Evolutionary conservation across 2,888 invertebrate species (phyloP), one percentile per base, ranked within the genome.

Genomic region (Tipula lateralis): DNA sequence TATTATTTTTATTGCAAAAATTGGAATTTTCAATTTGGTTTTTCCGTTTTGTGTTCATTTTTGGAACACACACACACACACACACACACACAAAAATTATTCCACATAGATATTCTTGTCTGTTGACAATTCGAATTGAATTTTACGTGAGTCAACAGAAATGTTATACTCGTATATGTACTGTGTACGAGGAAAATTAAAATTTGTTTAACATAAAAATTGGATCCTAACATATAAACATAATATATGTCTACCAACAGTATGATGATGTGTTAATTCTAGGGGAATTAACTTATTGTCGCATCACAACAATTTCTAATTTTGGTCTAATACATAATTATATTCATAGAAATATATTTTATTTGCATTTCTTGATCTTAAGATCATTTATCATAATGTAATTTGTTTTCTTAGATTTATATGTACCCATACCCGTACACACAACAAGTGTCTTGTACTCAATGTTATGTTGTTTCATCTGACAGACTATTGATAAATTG

Each of bases 1-100:
- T 66, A 24, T 50, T 50, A 44, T 50, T 50, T 50, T 50, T 50
- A 50, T 66, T 66, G 66, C 24, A 66, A 66, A 66, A 66, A 66
- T 66, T 66, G 24, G 66, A 66, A 66, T 66, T 66, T 66, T 66
- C 66, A 66, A 66, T 66, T 66, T 66, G 66, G 66, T 66, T 66
- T 66, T 66, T 66, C 66, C 66, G 66, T 66, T 66, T 66, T 66
- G 66, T 66, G 66, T 66, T 66, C 66, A 66, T 66, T 66, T 66
- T 66, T 66, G 9, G 9, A 66, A 66, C 19, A 24, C 7, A 66
- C n/a, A n/a, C n/a, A n/a, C n/a, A n/a, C n/a, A n/a, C n/a, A 50
- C n/a, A 44, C n/a, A n/a, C n/a, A n/a, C n/a, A n/a, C n/a, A 50
- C n/a, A 44, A 66, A 24, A 66, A 50, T 50, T 66, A 66, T 44